Evolutionary conservation across 2,888 invertebrate species (phyloP), one percentile per base, ranked within the genome.

Genomic region (Heliconius aoede): DNA sequence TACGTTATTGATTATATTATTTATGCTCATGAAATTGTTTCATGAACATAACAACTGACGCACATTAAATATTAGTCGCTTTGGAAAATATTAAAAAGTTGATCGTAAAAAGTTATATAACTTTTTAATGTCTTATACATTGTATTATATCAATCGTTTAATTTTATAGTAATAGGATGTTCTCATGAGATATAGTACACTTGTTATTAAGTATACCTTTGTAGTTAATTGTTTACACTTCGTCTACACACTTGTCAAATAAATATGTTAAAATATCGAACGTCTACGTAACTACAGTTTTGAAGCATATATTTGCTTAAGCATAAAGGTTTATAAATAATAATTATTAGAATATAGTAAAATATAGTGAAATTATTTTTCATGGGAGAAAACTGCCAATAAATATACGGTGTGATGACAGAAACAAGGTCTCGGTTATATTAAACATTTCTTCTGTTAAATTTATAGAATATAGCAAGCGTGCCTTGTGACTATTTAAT

Each of bases 161-260:
- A 78, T 72, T 77, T 80, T 80, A 79, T 79, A 61, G 74, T n/a
- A 62, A 76, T 77, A 77, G 78, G 78, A 80, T 77, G 77, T 72
- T 77, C 15, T 74, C 67, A 75, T 74, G 30, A 72, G 55, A 69
- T 61, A 73, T 55, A 71, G 73, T 76, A 74, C 77, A 68, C 71
- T 67, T 64, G 13, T 79, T 75, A 74, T 77, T 64, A 55, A 21
- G n/a, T 55, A 74, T 78, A 72, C 73, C 78, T 76, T 79, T 78
- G 72, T 75, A 78, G 32, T 78, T 65, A 78, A 55, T 51, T 55
- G 32, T 58, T 69, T 76, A 58, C 60, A 28, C 28, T 74, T 60
- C 4, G 30, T 11, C 18, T 64, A 32, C 11, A 32, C 32, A n/a
- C 32, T 64, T 30, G 32, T 32, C 65, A 65, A 65, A 65, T 65